Evolutionary conservation across 1,140 invertebrate species (phyloP), one percentile per base, ranked within the genome.

Genomic region (Paramacrobiotus metropolitanus): DNA sequence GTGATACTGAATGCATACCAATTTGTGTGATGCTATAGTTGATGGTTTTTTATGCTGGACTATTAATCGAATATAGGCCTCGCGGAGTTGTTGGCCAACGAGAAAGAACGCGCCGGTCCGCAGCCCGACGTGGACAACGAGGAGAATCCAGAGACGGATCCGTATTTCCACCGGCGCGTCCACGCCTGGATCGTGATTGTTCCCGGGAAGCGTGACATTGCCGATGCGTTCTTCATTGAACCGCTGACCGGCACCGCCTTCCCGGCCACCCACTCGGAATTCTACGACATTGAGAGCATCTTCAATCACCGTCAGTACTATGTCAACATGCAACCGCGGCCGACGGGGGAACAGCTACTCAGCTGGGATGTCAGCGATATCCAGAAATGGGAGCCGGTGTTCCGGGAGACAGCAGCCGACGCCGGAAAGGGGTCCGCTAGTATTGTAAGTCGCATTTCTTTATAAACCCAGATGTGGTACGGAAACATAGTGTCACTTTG

Each of bases 271-370:
- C 77, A 79, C 62, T 68, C 73, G 21, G 74, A 81, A 45, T 92
- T 89, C 67, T 78, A 83, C 29, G 78, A 82, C 0, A 75, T 92
- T 4, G 87, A 93, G 65, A 82, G 81, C 63, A 70, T 91, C 45
- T 93, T 87, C 80, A 91, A 90, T 68, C 74, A 90, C 67, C 69
- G 77, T 45, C 92, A 93, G 74, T 91, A 88, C 73, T 92, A 87
- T 80, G 77, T 83, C 21, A 82, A 85, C 72, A 75, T 83, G 75
- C 80, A 85, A 71, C 73, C 15, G 24, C 15, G 4, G 15, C 15
- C 15, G 48, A 4, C 48, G 15, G 48, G 48, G 4, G 48, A 55
- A 24, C 15, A 55, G 9, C 24, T 55, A 24, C 15, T 55, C 15
- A n/a, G n/a, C n/a, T 55, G 48, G 48, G 48, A 55, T 24, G 15